A percentile compares a stretch with the other conserved stretches of the same genome.
Evolutionary conservation across 2,888 invertebrate genomes (phyloP).

Genomic region (Sthenelais limicola): DNA sequence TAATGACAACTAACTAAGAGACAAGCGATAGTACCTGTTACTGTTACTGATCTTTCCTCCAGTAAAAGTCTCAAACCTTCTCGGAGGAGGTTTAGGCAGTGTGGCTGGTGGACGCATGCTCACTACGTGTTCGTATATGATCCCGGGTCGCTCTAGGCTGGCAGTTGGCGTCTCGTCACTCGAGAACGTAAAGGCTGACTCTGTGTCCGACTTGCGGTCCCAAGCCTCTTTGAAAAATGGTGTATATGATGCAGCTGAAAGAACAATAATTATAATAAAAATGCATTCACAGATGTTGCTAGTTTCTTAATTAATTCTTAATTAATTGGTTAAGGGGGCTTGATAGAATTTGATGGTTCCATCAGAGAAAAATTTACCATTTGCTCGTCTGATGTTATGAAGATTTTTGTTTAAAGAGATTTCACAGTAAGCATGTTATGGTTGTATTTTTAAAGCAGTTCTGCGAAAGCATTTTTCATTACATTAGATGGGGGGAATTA

Average conservation of each 20-base stretch:
- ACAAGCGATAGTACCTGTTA: conserved; percentile 46
- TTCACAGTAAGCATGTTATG: too few species aligned
- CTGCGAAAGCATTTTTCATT: too few species aligned
- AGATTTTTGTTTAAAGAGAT: too few species aligned
- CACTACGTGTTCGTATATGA: conserved; percentile 32
- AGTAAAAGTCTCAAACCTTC: conserved; percentile 36
- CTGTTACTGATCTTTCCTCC: conserved; percentile 15
- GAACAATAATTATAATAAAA: neutral
- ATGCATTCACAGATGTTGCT: too few species aligned
- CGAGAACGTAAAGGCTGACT: conserved; percentile 76
- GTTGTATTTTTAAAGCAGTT: too few species aligned
- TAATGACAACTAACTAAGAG: too few species aligned
- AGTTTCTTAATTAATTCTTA: too few species aligned
- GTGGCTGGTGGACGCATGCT: conserved; percentile 63
- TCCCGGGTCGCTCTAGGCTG: neutral
- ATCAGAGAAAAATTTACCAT: too few species aligned
- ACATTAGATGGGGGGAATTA: too few species aligned
- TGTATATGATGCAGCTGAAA: conserved; percentile 89
- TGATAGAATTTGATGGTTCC: too few species aligned
- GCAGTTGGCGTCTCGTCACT: conserved; percentile 60
- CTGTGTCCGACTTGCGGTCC: conserved; percentile 96
- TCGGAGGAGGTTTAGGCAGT: conserved; percentile 56
- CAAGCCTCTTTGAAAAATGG: conserved; percentile 97
- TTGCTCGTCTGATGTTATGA: too few species aligned
- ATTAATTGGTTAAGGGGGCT: too few species aligned